Evolutionary conservation across 1,140 invertebrate genomes (phyloP).

Genomic region (Muscidifurax raptorellus): DNA sequence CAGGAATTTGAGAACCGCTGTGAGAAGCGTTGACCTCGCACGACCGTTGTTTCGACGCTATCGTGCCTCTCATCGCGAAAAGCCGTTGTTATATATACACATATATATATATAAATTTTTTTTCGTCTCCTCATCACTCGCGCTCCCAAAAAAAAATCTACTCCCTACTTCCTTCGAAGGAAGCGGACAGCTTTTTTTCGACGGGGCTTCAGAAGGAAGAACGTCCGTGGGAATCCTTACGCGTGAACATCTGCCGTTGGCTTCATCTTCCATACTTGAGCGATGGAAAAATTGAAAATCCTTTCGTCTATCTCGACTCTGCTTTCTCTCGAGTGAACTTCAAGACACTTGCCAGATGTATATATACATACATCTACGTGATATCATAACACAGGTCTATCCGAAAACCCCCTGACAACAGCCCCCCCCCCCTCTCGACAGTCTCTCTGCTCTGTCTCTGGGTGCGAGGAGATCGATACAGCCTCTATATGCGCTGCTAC

Average conservation of each 20-base stretch:
- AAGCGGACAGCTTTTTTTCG: conserved; percentile 32
- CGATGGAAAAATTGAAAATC: conserved; percentile 31
- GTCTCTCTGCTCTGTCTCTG: conserved; percentile 13
- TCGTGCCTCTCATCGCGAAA: not conserved
- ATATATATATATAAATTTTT: too few species aligned
- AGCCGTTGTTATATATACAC: not conserved
- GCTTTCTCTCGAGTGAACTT: too few species aligned
- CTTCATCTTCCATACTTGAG: not conserved
- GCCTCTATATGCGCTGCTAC: conserved; percentile 62
- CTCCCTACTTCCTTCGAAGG: conserved; percentile 50
- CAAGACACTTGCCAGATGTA: not conserved
- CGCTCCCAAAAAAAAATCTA: not conserved
- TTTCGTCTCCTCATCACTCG: not conserved
- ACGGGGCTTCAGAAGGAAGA: not conserved
- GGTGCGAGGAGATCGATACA: conserved; percentile 67
- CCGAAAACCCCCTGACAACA: conserved; percentile 68
- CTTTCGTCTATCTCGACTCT: conserved; percentile 28
- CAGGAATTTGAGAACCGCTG: conserved; percentile 58
- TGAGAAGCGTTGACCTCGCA: conserved; percentile 61
- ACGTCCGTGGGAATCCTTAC: conserved; percentile 62
- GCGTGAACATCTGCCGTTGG: conserved; percentile 60
- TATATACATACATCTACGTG: not conserved
- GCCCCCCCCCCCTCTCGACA: conserved; percentile 59
- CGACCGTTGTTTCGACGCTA: not conserved
- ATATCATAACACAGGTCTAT: conserved; percentile 32